Base-by-base conservation (phyloP, 2,113 vertebrate genomes). In the Corvus cornix region DNA sequence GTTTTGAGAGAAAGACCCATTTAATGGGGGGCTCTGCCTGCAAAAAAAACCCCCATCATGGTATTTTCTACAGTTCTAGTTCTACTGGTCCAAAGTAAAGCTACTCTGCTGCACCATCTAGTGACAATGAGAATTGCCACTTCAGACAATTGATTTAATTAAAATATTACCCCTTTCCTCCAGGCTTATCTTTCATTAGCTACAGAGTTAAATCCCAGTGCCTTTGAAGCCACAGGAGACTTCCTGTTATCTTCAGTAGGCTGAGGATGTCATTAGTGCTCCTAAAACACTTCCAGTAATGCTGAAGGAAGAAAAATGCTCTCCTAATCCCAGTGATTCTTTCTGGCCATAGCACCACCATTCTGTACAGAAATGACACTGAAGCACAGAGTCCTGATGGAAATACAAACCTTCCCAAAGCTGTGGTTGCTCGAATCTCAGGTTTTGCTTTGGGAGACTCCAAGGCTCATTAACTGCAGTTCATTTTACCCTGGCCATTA, bases 101-200 rank as follows among this genome's bases (percentile, higher is more conserved):
- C 94, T 95, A 96, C 93, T 93, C 95, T 83, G 82, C 95, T 97
- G 84, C 95, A 95, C 94, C 95, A 96, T 90, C 95, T 96, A 97
- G 94, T 94, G 96, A 96, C 95, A 95, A 91, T 9, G 60, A 90
- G 59, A 95, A 92, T 16, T 92, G 89, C 76, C 76, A 89, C 73
- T 93, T 90, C 9, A n/a, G 76, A 89, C 39, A 84, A 58, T 5
- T 89, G 56, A 21, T 56, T 49, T 94, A 93, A 95, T 93, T 78
- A 92, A 89, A 92, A 75, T 87, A 64, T 12, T 90, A 59, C 26
- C 43, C 56, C 59, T 87, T 67, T 67, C 35, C 31, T 63, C 17
- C 39, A 87, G 55, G 8, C 15, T 60, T 74, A 14, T 56, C 60
- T 82, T 73, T 69, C 31, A 7, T 46, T 64, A 79, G 49, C 55